Percentiles rank a stretch among this genome's conserved stretches.
These are phyloP conservation scores for Cephus sareptanus DNA, from an alignment of 2,888 invertebrate genomes.

Conservation along the genomic window DNA sequence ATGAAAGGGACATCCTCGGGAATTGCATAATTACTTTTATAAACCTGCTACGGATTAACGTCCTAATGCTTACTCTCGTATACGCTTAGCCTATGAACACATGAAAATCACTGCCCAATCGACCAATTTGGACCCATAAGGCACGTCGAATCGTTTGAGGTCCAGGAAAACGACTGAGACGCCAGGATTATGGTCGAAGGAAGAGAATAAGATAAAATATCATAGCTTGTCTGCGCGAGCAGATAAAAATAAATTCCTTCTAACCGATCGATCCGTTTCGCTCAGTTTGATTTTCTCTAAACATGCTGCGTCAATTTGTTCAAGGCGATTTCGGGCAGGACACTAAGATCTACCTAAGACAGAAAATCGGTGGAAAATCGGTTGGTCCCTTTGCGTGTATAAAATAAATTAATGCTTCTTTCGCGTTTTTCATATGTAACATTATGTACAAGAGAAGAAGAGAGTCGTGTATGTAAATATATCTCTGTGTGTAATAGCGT, in stretches of 20 bases:
- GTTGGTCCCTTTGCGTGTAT: conserved; percentile 63
- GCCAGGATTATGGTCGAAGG: not conserved
- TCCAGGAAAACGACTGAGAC: not conserved
- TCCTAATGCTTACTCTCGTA: conserved; percentile 35
- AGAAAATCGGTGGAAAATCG: conserved; percentile 66
- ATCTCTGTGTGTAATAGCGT: not conserved
- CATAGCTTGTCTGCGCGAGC: not conserved
- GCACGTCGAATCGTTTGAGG: conserved; percentile 48
- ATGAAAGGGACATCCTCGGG: not conserved
- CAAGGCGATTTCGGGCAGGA: conserved; percentile 62
- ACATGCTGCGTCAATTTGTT: conserved; percentile 38
- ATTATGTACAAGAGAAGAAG: conserved; percentile 41
- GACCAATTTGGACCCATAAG: conserved; percentile 64
- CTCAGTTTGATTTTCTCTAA: conserved; percentile 3
- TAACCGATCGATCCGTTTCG: not conserved
- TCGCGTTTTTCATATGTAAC: conserved; percentile 50
- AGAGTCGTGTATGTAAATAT: conserved; percentile 6
- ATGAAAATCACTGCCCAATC: conserved; percentile 66
- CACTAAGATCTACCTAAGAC: conserved; percentile 61
- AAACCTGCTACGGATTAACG: conserved; percentile 24
- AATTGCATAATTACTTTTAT: conserved; percentile 28
- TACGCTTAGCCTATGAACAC: conserved; percentile 66
- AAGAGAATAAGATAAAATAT: not conserved
- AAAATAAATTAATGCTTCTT: conserved; percentile 61
- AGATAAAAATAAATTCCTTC: not conserved